These are phyloP conservation scores for Monodelphis domestica DNA, from an alignment of 2,797 vertebrate species.

Conservation along the genomic window DNA sequence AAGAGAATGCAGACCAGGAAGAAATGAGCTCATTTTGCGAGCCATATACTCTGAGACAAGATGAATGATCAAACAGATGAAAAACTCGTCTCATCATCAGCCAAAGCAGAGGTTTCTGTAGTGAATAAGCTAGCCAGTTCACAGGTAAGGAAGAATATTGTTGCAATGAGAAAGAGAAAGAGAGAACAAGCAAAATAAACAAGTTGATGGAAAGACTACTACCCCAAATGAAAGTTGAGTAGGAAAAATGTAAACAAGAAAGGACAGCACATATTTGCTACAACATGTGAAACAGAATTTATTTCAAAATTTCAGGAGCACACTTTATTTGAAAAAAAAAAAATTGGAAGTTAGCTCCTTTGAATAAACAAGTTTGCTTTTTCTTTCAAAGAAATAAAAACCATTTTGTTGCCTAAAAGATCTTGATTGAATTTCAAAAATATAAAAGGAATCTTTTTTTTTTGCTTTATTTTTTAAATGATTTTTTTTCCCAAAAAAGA, in stretches of 20 bases:
- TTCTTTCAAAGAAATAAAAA: constrained; percentile 55
- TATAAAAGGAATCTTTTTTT: constrained; percentile 6
- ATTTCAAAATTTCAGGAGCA: constrained; percentile 48
- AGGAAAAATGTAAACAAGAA: constrained; percentile 52
- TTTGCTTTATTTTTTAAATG: constrained; percentile 46
- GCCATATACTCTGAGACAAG: constrained; percentile 38
- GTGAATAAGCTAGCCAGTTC: background rate
- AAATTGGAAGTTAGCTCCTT: constrained; percentile 38
- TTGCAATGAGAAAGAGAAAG: constrained; percentile 56
- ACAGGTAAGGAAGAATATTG: background rate
- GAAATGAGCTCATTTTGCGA: background rate
- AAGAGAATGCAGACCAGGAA: constrained; percentile 27
- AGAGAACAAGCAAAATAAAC: constrained; percentile 53
- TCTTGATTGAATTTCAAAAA: constrained; percentile 61
- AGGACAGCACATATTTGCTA: constrained; percentile 14
- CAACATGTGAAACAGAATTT: constrained; percentile 11
- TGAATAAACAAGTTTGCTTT: constrained; percentile 41
- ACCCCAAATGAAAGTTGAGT: constrained; percentile 53
- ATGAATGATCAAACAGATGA: constrained; percentile 44
- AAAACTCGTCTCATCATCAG: constrained; percentile 53
- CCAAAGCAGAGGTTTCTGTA: constrained; percentile 30
- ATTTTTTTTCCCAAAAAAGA: constrained; percentile 45
- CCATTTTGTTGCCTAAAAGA: constrained; percentile 23
- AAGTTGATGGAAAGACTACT: constrained; percentile 62
- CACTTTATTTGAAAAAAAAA: constrained; percentile 56